These are phyloP conservation scores for Gulo gulo DNA, from an alignment of 2,113 vertebrate species.

Conservation along the genomic window DNA sequence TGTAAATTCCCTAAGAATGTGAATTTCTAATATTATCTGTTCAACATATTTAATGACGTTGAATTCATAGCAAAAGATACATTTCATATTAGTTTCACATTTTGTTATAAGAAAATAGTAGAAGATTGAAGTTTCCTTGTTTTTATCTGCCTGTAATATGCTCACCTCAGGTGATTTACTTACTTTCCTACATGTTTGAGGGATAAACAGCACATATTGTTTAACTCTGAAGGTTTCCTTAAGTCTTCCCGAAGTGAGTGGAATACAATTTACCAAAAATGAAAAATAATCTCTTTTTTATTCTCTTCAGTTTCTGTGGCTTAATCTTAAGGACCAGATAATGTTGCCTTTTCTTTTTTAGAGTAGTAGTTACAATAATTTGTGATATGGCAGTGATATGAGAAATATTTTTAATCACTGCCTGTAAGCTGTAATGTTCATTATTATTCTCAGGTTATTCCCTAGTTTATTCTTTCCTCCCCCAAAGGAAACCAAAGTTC, in stretches of 20 bases:
- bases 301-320: neutral
- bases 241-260: constrained; percentile 21
- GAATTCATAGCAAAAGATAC: neutral
- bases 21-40: neutral
- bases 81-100: neutral
- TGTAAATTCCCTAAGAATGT: neutral
- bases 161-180: neutral
- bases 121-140: neutral
- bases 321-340: neutral
- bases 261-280: constrained; percentile 44
- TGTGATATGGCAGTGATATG: neutral
- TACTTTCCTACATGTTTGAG: neutral
- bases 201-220: neutral
- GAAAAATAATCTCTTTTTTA: neutral
- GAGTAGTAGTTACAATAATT: neutral
- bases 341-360: neutral
- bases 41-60: neutral
- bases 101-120: neutral
- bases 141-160: neutral
- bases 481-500: neutral
- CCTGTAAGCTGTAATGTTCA: neutral
- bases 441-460: constrained; percentile 37
- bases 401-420: neutral
- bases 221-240: constrained; percentile 25
- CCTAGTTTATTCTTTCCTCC: neutral